Conservation (phyloP, 2,797 vertebrate genomes). For the Intellagama lesueurii region DNA sequence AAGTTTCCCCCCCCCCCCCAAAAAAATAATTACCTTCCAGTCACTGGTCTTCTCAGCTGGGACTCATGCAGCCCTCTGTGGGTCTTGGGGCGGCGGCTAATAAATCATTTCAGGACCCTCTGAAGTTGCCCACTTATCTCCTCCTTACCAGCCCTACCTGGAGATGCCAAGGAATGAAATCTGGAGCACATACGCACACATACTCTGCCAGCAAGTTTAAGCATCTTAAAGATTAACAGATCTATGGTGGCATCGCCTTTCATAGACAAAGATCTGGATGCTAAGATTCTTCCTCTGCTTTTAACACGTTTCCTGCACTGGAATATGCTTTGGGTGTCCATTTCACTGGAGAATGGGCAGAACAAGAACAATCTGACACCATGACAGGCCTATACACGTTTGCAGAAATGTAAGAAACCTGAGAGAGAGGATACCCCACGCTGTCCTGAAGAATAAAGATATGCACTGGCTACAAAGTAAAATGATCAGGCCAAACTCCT, state of each 20-base stretch:
- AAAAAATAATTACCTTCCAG: no score
- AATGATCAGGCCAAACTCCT: neutral
- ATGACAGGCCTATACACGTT: neutral
- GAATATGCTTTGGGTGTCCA: neutral
- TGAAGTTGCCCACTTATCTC: neutral
- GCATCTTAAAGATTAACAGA: neutral
- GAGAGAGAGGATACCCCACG: neutral
- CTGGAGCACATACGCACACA: neutral
- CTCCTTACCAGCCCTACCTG: neutral
- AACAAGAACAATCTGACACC: no score
- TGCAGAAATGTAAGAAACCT: neutral
- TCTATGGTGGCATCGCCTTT: neutral
- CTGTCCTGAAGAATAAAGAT: neutral
- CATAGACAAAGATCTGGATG: neutral
- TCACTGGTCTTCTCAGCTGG: no score
- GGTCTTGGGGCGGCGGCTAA: no score
- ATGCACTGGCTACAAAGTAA: neutral
- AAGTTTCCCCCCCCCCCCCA: no score
- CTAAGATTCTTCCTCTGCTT: neutral
- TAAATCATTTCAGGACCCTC: neutral
- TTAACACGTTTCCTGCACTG: neutral
- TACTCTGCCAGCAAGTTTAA: neutral
- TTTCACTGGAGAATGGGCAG: neutral
- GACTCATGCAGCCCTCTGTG: no score
- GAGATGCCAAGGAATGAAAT: neutral